Percentiles rank a stretch among this genome's conserved stretches.
These are phyloP conservation scores for Acanthiza pusilla DNA, from an alignment of 2,797 vertebrate genomes.

Conservation along the genomic window DNA sequence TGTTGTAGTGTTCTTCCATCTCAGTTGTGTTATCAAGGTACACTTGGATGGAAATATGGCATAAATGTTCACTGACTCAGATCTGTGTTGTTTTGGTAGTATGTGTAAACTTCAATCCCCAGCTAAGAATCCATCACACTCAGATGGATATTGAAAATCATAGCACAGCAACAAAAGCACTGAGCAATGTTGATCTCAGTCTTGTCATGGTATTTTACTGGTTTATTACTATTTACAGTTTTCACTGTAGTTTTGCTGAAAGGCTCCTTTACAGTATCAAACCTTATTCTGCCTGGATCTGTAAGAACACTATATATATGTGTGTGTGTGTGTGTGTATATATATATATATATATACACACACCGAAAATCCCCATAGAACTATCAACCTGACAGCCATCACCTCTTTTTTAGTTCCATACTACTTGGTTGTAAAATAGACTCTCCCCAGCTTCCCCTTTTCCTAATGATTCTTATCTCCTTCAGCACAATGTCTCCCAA, in stretches of 20 bases:
- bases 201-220: neutral
- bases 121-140: neutral
- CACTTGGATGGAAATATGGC: neutral
- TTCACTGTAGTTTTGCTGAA: neutral
- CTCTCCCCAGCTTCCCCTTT: neutral
- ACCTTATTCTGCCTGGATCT: neutral
- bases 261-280: neutral
- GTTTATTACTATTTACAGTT: neutral
- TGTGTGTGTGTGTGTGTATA: no score
- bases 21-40: neutral
- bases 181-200: neutral
- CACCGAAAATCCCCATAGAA: neutral
- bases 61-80: neutral
- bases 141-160: neutral
- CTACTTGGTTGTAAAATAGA: neutral
- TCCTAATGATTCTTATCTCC: neutral
- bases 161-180: neutral
- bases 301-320: neutral
- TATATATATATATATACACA: rapidly evolving
- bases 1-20: neutral
- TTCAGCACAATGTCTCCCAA: neutral
- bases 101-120: neutral
- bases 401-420: neutral
- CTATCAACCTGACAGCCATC: neutral
- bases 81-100: neutral